Conservation (phyloP, 2,888 invertebrate species). For the Diaprepes abbreviatus region DNA sequence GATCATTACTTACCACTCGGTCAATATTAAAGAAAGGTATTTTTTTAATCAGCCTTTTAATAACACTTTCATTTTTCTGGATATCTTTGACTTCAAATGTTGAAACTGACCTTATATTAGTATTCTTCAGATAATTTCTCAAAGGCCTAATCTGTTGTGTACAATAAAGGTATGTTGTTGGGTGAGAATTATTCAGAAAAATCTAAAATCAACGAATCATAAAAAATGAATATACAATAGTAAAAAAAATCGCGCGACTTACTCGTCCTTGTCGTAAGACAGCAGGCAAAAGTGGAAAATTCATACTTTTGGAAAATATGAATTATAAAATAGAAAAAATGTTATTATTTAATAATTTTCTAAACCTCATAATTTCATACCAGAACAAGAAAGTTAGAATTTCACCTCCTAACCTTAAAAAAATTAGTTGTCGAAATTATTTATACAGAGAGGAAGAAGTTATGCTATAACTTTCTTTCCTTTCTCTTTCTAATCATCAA, state of each 20-base stretch:
- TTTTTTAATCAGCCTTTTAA: conserved; percentile 54
- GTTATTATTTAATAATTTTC: too few species aligned
- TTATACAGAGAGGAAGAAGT: too few species aligned
- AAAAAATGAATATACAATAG: too few species aligned
- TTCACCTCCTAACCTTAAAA: conserved; percentile 5
- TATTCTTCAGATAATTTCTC: neutral
- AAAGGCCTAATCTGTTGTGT: neutral
- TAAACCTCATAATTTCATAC: neutral
- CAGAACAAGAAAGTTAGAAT: too few species aligned
- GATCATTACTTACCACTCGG: conserved; percentile 55
- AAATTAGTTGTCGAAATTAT: too few species aligned
- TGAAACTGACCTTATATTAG: conserved; percentile 40
- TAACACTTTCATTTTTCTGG: conserved; percentile 50
- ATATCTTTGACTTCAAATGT: conserved; percentile 51
- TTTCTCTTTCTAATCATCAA: neutral
- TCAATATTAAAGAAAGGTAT: conserved; percentile 57
- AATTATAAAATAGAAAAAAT: too few species aligned
- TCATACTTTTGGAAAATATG: too few species aligned
- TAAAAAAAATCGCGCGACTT: neutral
- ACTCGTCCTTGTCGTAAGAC: conserved; percentile 5
- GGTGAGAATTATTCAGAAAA: neutral
- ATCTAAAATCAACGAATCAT: neutral
- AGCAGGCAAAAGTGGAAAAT: neutral
- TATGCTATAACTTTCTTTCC: too few species aligned
- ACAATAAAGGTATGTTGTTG: neutral